These are phyloP conservation scores for Nomada ruficornis DNA, from an alignment of 2,888 invertebrate species.

Conservation along the genomic window DNA sequence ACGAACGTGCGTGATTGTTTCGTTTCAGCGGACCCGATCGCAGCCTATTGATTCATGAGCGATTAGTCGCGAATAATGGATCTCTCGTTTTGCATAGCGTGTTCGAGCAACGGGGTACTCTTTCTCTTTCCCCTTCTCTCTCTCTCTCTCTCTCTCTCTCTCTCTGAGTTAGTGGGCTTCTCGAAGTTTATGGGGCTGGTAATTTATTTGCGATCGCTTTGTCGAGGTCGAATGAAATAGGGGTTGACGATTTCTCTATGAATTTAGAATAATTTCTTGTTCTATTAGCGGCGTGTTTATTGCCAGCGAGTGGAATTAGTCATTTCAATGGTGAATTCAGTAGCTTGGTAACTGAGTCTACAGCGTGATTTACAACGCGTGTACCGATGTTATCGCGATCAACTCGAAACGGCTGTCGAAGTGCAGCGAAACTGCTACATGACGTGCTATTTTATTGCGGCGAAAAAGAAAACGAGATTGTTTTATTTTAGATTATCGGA, in stretches of 20 bases:
- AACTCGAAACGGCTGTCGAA: slow-evolving; percentile 25
- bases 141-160: too few species aligned
- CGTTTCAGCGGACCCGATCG: slow-evolving; percentile 37
- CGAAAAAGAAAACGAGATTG: slow-evolving; percentile 1
- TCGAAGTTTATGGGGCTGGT: slow-evolving; percentile 23
- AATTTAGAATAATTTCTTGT: not conserved
- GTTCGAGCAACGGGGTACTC: slow-evolving; percentile 25
- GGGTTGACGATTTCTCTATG: not conserved
- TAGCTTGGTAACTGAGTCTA: slow-evolving; percentile 5
- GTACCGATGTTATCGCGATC: slow-evolving; percentile 27
- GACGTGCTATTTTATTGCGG: not conserved
- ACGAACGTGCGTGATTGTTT: slow-evolving; percentile 37
- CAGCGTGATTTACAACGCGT: slow-evolving; percentile 31
- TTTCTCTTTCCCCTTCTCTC: too few species aligned
- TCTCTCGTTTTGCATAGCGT: slow-evolving; percentile 18
- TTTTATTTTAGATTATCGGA: not conserved
- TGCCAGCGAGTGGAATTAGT: not conserved
- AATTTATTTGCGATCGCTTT: not conserved
- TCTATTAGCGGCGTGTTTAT: not conserved
- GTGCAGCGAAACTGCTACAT: not conserved
- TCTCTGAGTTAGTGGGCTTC: slow-evolving; percentile 5
- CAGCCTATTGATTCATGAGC: slow-evolving; percentile 37
- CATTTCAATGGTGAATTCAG: not conserved
- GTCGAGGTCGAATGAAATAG: not conserved
- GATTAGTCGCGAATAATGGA: slow-evolving; percentile 43